A percentile compares a stretch with the other conserved stretches of the same genome.
phyloP scores from a whole-genome alignment of 1,140 invertebrate genomes.

The Pygmarrhopalites habei region DNA sequence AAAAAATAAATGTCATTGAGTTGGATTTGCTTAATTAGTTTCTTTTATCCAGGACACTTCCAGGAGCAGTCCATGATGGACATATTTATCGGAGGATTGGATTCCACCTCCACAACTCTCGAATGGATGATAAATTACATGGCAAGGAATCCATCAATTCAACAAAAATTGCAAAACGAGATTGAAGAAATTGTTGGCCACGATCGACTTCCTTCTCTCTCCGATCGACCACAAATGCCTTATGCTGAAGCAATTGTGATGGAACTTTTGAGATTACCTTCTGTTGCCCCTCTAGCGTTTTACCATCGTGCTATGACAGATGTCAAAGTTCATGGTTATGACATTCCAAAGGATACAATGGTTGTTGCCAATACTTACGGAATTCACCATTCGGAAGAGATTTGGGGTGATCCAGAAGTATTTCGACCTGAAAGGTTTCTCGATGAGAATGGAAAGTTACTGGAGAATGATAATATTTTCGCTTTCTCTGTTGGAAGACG shows the following conservation, averaged over 20 bases:
- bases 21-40: no score
- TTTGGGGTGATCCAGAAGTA: slow-evolving; percentile 45
- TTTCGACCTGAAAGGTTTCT: slow-evolving; percentile 48
- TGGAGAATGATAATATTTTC: no score
- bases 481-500: no score
- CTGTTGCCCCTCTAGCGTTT: slow-evolving; percentile 10
- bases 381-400: slow-evolving; percentile 43
- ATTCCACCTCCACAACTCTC: not conserved
- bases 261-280: slow-evolving; percentile 9
- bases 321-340: slow-evolving; percentile 38
- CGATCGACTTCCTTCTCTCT: not conserved
- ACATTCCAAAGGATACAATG: slow-evolving; percentile 39
- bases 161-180: not conserved
- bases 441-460: not conserved
- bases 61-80: not conserved
- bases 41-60: no score
- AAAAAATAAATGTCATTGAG: no score
- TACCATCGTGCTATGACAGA: slow-evolving; percentile 18
- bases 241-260: slow-evolving; percentile 24
- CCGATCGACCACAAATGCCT: slow-evolving; percentile 12
- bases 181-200: slow-evolving; percentile 1
- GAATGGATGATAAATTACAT: not conserved
- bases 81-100: not conserved
- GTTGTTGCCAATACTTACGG: slow-evolving; percentile 45
- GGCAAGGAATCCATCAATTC: not conserved